Conservation (phyloP, 2,797 vertebrate species). For the Tapirus indicus region DNA sequence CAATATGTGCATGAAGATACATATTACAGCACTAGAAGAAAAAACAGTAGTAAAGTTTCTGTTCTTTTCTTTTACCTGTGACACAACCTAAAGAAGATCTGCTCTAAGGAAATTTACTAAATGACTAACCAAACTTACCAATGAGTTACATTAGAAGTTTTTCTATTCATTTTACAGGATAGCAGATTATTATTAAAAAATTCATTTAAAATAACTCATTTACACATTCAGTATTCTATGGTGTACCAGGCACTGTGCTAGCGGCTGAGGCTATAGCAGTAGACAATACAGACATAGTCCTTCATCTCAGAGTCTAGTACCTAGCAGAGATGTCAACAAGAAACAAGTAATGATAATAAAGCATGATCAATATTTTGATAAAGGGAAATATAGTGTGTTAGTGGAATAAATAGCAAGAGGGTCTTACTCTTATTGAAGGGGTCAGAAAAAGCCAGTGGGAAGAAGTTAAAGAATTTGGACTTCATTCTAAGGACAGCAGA, state of each 20-base stretch:
- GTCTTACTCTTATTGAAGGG: neutral
- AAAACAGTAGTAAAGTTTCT: neutral
- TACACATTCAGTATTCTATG: neutral
- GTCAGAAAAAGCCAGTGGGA: slow-evolving; percentile 22
- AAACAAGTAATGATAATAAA: slow-evolving; percentile 43
- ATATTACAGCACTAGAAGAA: neutral
- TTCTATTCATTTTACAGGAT: neutral
- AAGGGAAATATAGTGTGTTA: neutral
- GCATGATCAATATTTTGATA: neutral
- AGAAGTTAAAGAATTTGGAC: neutral
- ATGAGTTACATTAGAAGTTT: neutral
- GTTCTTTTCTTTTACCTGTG: neutral
- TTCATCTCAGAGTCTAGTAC: neutral
- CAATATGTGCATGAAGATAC: neutral
- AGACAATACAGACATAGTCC: neutral
- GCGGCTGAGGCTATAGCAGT: neutral
- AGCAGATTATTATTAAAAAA: slow-evolving; percentile 21
- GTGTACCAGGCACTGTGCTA: neutral
- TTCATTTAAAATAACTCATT: slow-evolving; percentile 21
- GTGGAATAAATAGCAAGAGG: neutral
- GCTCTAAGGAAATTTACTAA: slow-evolving; percentile 35
- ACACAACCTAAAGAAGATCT: neutral
- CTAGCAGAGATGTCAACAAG: neutral
- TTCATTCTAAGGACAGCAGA: neutral
- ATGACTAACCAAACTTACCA: neutral